Evolutionary conservation across 2,888 invertebrate species (phyloP).

Genomic region (Ametastegia equiseti): DNA sequence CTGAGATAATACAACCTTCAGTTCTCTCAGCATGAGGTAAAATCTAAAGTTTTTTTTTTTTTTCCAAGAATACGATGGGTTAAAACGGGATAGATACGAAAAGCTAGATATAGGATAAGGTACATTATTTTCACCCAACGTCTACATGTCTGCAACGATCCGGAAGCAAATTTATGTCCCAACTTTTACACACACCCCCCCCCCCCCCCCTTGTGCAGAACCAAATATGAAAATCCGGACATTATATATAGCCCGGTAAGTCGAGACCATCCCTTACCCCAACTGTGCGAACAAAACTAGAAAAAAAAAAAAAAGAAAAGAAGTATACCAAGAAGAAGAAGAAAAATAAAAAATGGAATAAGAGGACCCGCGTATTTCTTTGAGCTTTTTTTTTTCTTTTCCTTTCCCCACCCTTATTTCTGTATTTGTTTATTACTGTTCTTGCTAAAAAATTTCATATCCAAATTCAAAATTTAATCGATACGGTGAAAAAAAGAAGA

Average conservation of each 20-base stretch:
- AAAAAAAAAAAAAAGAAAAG: neutral
- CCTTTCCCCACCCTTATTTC: too few species aligned
- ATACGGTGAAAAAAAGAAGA: too few species aligned
- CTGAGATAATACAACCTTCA: neutral
- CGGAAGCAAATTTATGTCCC: constrained; percentile 29
- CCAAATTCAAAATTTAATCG: too few species aligned
- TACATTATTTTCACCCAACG: constrained; percentile 31
- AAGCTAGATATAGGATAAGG: too few species aligned
- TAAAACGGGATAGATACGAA: too few species aligned
- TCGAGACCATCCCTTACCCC: constrained; percentile 21
- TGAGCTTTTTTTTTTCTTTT: too few species aligned
- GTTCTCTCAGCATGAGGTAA: too few species aligned
- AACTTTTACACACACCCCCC: constrained; percentile 26
- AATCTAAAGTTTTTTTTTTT: too few species aligned
- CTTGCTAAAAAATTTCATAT: too few species aligned
- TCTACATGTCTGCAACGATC: constrained; percentile 9
- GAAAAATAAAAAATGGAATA: neutral
- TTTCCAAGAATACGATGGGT: too few species aligned
- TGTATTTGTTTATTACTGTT: too few species aligned
- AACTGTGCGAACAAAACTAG: neutral
- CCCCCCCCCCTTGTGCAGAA: neutral
- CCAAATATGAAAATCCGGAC: constrained; percentile 45
- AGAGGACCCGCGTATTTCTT: too few species aligned
- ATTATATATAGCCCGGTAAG: constrained; percentile 36
- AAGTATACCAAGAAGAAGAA: neutral